These are phyloP conservation scores for Mesocentrotus franciscanus DNA, from an alignment of 53 echinoderm and acorn worm genomes.

Conservation along the genomic window DNA sequence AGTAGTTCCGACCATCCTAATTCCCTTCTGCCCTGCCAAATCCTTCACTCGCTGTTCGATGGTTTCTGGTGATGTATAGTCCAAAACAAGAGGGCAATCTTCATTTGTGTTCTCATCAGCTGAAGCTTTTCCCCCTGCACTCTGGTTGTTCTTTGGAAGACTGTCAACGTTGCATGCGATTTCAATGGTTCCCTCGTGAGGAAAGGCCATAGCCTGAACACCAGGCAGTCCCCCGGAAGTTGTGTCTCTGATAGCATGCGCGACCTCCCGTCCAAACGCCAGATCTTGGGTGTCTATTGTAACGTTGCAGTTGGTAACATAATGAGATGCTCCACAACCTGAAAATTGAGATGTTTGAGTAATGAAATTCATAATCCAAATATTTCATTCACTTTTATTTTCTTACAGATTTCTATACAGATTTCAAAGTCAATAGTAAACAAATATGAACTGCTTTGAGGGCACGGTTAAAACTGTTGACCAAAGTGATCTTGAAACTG, in stretches of 20 bases:
- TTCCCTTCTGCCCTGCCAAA: conserved; percentile 72
- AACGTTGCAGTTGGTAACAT: conserved; percentile 95
- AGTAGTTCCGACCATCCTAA: conserved; percentile 77
- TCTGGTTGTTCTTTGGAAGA: background rate
- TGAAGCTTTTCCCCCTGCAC: background rate
- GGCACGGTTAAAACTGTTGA: too few species aligned
- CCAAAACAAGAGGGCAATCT: background rate
- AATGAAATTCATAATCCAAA: background rate
- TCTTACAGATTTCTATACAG: too few species aligned
- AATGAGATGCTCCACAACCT: conserved; percentile 94
- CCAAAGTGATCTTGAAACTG: too few species aligned
- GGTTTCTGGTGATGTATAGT: conserved; percentile 74
- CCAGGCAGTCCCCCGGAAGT: conserved; percentile 87
- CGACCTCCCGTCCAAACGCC: conserved; percentile 76
- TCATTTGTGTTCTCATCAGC: background rate
- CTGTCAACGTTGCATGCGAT: conserved; percentile 95
- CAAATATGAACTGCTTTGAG: too few species aligned
- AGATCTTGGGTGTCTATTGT: conserved; percentile 86
- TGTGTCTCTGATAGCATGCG: conserved; percentile 76
- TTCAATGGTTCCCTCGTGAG: conserved; percentile 85
- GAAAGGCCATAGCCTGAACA: conserved; percentile 93
- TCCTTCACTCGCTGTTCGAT: conserved; percentile 78
- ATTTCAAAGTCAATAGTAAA: too few species aligned
- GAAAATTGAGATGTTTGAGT: background rate
- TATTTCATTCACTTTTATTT: background rate